These are phyloP conservation scores for Drosophila sp. DNA, from an alignment of 1,140 invertebrate genomes.

Conservation along the genomic window DNA sequence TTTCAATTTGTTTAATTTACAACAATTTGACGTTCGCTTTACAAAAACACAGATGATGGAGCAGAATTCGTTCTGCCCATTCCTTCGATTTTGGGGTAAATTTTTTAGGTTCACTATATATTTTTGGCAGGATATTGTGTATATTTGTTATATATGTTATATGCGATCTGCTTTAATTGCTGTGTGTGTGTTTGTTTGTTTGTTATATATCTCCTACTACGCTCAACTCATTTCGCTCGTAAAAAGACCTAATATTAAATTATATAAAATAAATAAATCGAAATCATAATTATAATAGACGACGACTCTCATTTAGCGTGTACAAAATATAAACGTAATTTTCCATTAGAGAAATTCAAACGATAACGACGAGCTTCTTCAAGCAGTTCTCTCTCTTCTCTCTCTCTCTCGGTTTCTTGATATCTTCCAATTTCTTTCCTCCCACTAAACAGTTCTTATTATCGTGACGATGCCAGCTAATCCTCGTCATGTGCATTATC, in stretches of 20 bases:
- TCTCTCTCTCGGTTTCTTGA: slow-evolving; percentile 26
- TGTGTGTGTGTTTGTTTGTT: slow-evolving; percentile 32
- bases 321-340: slow-evolving; percentile 57
- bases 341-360: slow-evolving; percentile 62
- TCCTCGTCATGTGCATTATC: slow-evolving; percentile 59
- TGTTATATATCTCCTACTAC: slow-evolving; percentile 50
- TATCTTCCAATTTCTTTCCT: slow-evolving; percentile 2
- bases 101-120: slow-evolving; percentile 72
- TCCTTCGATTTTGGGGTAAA: slow-evolving; percentile 57
- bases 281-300: slow-evolving; percentile 70
- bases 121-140: slow-evolving; percentile 78
- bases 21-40: slow-evolving; percentile 65
- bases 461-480: slow-evolving; percentile 26
- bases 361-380: slow-evolving; percentile 70
- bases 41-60: slow-evolving; percentile 44
- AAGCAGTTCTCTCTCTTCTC: slow-evolving; percentile 54
- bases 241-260: slow-evolving; percentile 76
- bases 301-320: slow-evolving; percentile 48
- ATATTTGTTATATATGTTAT: slow-evolving; percentile 49
- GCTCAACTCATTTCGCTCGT: slow-evolving; percentile 68
- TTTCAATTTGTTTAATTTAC: slow-evolving; percentile 70
- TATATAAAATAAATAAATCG: slow-evolving; percentile 82
- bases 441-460: neutral
- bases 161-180: slow-evolving; percentile 38
- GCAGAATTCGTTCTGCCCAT: slow-evolving; percentile 5